Evolutionary conservation across 2,888 invertebrate species (phyloP).

Genomic region (Caradrina clavipalpis): DNA sequence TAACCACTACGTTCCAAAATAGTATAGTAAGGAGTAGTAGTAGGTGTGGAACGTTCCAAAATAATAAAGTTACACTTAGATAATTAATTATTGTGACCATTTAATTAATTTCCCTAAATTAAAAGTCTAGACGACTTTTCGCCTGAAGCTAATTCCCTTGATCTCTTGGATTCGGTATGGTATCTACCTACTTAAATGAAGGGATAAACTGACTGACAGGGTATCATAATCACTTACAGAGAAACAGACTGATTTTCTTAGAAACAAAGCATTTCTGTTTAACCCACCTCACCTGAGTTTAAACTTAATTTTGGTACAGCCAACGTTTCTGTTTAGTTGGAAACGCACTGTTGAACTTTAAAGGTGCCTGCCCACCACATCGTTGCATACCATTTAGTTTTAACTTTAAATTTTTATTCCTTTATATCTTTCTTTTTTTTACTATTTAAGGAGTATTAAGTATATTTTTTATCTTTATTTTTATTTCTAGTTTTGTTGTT

Average conservation of each 20-base stretch:
- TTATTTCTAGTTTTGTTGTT: too few relatives aligned
- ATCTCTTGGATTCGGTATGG: conserved; percentile 35
- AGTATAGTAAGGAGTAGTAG: too few relatives aligned
- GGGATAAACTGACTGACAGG: background rate
- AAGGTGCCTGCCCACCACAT: too few relatives aligned
- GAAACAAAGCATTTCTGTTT: conserved; percentile 16
- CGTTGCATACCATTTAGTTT: too few relatives aligned
- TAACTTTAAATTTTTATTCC: too few relatives aligned
- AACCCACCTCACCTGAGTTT: background rate
- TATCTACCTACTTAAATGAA: background rate
- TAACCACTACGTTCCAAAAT: too few relatives aligned
- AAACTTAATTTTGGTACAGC: background rate
- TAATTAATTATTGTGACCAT: background rate
- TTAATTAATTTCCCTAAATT: background rate
- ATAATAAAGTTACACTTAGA: too few relatives aligned
- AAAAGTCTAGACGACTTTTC: conserved; percentile 19
- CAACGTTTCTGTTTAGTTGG: background rate
- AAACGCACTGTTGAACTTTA: background rate
- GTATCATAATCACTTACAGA: conserved; percentile 7
- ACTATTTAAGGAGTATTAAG: too few relatives aligned
- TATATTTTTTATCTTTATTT: too few relatives aligned
- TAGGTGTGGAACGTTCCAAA: too few relatives aligned
- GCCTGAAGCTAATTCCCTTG: conserved; percentile 8
- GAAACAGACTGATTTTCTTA: background rate
- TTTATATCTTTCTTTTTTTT: too few relatives aligned